Percentiles rank a stretch among this genome's conserved stretches.
phyloP scores from a whole-genome alignment of 1,140 invertebrate species.

The Drosophila subobscura region DNA sequence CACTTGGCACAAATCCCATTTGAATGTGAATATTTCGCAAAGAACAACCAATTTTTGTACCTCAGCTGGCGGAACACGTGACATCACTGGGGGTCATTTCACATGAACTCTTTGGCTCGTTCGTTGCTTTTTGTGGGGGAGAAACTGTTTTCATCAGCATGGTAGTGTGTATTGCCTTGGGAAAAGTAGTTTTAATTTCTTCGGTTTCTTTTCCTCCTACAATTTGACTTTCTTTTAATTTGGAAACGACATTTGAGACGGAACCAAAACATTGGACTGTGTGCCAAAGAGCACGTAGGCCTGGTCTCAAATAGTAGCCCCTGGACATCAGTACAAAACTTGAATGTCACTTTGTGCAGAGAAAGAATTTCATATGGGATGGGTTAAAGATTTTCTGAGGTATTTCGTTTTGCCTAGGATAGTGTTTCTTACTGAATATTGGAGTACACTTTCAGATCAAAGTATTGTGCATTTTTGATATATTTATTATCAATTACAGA shows the following conservation, averaged over 20 bases:
- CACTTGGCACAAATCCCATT: slow-evolving; percentile 2
- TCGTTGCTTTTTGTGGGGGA: background rate
- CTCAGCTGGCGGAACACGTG: slow-evolving; percentile 27
- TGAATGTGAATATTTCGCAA: slow-evolving; percentile 9
- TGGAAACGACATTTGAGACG: background rate
- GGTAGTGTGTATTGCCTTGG: slow-evolving; percentile 5
- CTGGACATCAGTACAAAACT: too few relatives aligned
- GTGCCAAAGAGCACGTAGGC: slow-evolving; percentile 49
- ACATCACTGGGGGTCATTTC: slow-evolving; percentile 10
- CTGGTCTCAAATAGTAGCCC: background rate
- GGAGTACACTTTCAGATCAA: too few relatives aligned
- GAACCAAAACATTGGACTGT: background rate
- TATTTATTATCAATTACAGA: too few relatives aligned
- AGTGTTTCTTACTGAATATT: too few relatives aligned
- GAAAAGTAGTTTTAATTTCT: slow-evolving; percentile 16
- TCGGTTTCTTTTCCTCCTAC: background rate
- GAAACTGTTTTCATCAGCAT: background rate
- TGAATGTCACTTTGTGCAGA: too few relatives aligned
- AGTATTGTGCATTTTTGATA: too few relatives aligned
- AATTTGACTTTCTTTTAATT: slow-evolving; percentile 34
- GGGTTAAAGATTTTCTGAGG: too few relatives aligned
- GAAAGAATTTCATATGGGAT: too few relatives aligned
- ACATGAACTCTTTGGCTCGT: background rate
- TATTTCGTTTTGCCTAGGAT: too few relatives aligned
- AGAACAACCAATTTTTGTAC: background rate